Evolutionary conservation across 1,140 invertebrate species (phyloP).

Genomic region (Atta cephalotes): DNA sequence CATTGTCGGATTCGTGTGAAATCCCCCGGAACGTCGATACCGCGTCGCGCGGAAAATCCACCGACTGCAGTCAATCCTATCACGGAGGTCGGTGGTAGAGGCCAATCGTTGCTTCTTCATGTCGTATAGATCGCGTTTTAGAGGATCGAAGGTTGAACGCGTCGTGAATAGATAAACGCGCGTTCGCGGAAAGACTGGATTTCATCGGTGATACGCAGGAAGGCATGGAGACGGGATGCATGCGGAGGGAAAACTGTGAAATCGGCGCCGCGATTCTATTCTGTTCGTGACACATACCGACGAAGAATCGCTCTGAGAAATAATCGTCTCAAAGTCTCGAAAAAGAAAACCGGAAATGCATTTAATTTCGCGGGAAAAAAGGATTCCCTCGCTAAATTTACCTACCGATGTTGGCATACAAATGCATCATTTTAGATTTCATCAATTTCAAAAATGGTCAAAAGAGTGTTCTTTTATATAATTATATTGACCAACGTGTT

Average conservation of each 20-base stretch:
- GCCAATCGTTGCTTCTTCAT: slow-evolving; percentile 45
- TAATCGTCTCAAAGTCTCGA: slow-evolving; percentile 34
- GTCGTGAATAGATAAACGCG: slow-evolving; percentile 58
- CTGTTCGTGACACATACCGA: slow-evolving; percentile 26
- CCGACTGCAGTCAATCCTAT: slow-evolving; percentile 56
- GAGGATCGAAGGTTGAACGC: slow-evolving; percentile 52
- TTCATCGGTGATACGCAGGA: slow-evolving; percentile 42
- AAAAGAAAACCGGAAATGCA: slow-evolving; percentile 23
- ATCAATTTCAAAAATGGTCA: background rate
- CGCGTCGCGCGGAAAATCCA: slow-evolving; percentile 54
- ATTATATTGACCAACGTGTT: background rate
- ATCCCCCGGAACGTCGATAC: slow-evolving; percentile 56
- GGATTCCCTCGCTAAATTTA: slow-evolving; percentile 19
- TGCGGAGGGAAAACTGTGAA: slow-evolving; percentile 33
- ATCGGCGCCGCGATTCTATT: slow-evolving; percentile 47
- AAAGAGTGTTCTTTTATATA: background rate
- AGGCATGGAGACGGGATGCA: background rate
- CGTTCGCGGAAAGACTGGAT: slow-evolving; percentile 54
- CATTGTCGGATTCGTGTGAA: slow-evolving; percentile 55
- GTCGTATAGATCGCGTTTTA: slow-evolving; percentile 58
- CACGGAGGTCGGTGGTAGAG: slow-evolving; percentile 20
- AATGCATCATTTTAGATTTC: slow-evolving; percentile 21
- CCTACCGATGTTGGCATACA: background rate
- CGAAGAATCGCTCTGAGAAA: slow-evolving; percentile 19
- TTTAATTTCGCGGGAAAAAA: slow-evolving; percentile 31